A percentile compares a stretch with the other conserved stretches of the same genome.
Evolutionary conservation across 2,113 vertebrate species (phyloP).

Genomic region (Hoplias malabaricus): DNA sequence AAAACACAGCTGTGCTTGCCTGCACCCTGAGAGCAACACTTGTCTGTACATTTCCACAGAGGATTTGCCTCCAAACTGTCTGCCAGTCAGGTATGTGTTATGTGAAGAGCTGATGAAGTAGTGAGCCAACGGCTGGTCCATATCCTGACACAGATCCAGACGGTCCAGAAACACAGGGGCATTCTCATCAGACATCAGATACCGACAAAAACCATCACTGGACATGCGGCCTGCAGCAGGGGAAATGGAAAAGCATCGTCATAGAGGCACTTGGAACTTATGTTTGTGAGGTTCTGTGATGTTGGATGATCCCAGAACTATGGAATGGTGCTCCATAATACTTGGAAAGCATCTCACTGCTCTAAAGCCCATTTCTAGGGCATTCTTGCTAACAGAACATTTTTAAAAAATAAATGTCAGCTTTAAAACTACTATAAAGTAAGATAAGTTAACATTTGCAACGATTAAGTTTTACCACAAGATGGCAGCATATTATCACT

Average conservation of each 20-base stretch:
- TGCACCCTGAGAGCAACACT: conserved; percentile 95
- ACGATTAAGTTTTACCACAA: conserved; percentile 37
- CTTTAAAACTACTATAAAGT: neutral
- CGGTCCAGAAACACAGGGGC: conserved; percentile 95
- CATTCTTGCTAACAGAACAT: too few relatives aligned
- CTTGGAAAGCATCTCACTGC: too few relatives aligned
- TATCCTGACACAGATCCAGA: conserved; percentile 95
- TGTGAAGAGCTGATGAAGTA: conserved; percentile 99
- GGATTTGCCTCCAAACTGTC: conserved; percentile 96
- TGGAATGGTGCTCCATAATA: too few relatives aligned
- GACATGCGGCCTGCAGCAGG: conserved; percentile 84
- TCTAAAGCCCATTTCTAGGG: too few relatives aligned
- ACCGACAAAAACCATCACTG: conserved; percentile 94
- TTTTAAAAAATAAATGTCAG: too few relatives aligned
- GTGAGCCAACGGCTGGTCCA: conserved; percentile 95
- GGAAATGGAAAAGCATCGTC: neutral
- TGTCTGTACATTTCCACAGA: conserved; percentile 98
- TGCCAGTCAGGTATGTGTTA: conserved; percentile 94
- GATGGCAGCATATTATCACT: conserved; percentile 57
- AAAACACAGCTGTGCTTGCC: conserved; percentile 68
- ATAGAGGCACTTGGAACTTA: neutral
- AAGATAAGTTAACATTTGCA: neutral
- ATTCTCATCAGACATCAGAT: conserved; percentile 98
- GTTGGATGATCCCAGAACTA: too few relatives aligned
- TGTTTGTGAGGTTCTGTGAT: too few relatives aligned